phyloP scores from a whole-genome alignment of 2,888 invertebrate genomes.

The Pediacus dermestoides region DNA sequence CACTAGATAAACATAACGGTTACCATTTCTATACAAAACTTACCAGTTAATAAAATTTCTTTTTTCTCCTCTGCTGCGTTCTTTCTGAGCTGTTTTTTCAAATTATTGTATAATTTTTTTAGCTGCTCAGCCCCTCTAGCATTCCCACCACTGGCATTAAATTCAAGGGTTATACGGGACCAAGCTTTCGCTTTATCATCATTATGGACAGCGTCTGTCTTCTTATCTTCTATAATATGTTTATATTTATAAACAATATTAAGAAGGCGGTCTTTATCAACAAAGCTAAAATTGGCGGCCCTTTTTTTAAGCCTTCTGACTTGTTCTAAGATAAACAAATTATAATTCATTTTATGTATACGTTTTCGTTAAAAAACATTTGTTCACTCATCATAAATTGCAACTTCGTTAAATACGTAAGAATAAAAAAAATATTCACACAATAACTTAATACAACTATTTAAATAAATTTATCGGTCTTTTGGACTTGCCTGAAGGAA shows the following conservation, averaged over 20 bases:
- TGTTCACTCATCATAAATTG: too few relatives aligned
- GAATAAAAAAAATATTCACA: too few relatives aligned
- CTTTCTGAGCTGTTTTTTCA: not conserved
- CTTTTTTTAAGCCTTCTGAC: too few relatives aligned
- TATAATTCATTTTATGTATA: too few relatives aligned
- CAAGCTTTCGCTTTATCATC: not conserved
- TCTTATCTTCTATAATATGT: constrained; percentile 1
- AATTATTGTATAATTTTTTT: not conserved
- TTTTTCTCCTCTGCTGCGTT: not conserved
- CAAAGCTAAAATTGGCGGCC: not conserved
- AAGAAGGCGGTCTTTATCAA: not conserved
- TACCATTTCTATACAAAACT: too few relatives aligned
- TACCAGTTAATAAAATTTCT: constrained; percentile 1
- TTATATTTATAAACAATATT: not conserved
- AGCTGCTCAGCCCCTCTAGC: not conserved
- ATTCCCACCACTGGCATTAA: not conserved
- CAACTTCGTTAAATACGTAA: too few relatives aligned
- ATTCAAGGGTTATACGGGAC: not conserved
- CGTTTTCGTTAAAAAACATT: too few relatives aligned
- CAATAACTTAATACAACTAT: too few relatives aligned
- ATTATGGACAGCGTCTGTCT: not conserved
- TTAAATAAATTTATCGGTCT: too few relatives aligned
- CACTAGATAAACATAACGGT: too few relatives aligned
- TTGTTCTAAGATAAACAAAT: too few relatives aligned
- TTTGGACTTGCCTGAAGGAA: too few relatives aligned